phyloP scores from a whole-genome alignment of 2,797 vertebrate genomes.

The Cyprinodon diabolis region DNA sequence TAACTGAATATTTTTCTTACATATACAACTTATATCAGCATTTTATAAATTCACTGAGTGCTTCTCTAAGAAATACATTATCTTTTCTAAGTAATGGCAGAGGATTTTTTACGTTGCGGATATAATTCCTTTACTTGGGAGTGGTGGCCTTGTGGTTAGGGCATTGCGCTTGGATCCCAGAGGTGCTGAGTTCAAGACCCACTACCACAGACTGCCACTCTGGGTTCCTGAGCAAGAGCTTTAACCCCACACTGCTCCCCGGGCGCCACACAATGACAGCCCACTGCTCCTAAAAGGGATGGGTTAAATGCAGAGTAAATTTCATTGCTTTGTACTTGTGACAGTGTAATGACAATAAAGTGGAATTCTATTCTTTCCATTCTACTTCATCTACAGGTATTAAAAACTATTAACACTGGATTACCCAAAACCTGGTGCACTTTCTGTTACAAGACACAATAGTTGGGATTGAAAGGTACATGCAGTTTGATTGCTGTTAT shows the following conservation, averaged over 20 bases:
- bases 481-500: conserved; percentile 63
- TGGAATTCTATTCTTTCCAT: no score
- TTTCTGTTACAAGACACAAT: conserved; percentile 53
- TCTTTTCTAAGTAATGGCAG: conserved; percentile 9
- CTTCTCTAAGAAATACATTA: conserved; percentile 6
- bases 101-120: conserved; percentile 12
- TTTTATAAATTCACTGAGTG: conserved; percentile 36
- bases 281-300: no score
- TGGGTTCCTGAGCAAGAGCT: no score
- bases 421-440: conserved; percentile 29
- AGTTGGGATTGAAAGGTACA: conserved; percentile 57
- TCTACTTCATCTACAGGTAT: conserved; percentile 9
- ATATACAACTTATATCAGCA: conserved; percentile 10
- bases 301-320: no score
- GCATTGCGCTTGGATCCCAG: no score
- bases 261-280: no score
- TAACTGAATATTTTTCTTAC: conserved; percentile 54
- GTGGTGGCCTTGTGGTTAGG: no score
- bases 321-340: no score
- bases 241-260: no score
- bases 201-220: no score
- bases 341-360: no score
- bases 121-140: conserved; percentile 1
- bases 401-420: conserved; percentile 3
- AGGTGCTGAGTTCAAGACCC: no score